Base-by-base conservation (phyloP, 2,113 vertebrate species). In the Thryonomys swinderianus region DNA sequence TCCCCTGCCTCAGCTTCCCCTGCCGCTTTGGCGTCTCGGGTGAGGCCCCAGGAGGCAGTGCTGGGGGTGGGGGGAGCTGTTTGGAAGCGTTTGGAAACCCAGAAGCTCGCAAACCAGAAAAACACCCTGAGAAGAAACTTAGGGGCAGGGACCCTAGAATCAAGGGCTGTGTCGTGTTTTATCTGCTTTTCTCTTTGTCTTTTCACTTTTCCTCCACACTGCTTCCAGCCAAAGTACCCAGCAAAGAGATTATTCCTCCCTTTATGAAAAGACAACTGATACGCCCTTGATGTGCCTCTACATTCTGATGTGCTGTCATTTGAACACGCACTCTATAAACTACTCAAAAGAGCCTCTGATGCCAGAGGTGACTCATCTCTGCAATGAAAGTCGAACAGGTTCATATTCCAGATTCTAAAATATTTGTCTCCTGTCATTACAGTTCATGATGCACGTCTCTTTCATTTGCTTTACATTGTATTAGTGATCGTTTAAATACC, bases 261-360 rank as follows among this genome's bases (percentile, higher is more conserved):
- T 95, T 85, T 95, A 71, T 85, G 82, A 71, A 53, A 92, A 78
- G 79, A 93, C 93, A 95, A 82, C 27, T 79, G 40, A 79, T 23
- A 40, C 40, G 48, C 51, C 59, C 83, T 95, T 79, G 91, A 34
- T 5, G 3, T 89, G 64, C 48, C 67, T 93, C 8, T 45, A 94
- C 88, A 82, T 79, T 91, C 96, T 95, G 92, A 94, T 85, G 21
- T 51, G 73, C 45, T 93, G 12, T 83, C n/a, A 91, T 87, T 94
- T 94, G 84, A 88, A 69, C 48, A 71, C 48, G 94, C 64, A 79
- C 59, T 79, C n/a, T 92, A 88, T 96, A 92, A 92, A 78, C 45
- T 71, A 73, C 94, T 94, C 82, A 90, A 17, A 94, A 91, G 90
- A 88, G 48, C 48, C 82, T 95, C 42, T 59, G 59, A 74, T 85